Evolutionary conservation across 2,888 invertebrate genomes (phyloP), one percentile per base, ranked within the genome.

Genomic region (Tetramorium bicarinatum): DNA sequence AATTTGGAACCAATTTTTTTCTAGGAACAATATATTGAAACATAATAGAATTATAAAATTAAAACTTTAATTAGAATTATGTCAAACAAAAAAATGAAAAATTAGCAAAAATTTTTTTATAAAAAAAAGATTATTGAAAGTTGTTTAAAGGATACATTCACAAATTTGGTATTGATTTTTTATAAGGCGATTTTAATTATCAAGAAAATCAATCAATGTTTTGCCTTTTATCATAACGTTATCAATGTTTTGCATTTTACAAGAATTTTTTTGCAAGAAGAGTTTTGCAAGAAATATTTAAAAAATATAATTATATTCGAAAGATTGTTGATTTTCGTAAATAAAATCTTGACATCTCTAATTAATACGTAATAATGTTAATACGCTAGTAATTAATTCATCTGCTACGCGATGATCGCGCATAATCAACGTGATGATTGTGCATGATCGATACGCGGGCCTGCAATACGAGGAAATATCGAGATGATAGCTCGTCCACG

Each of bases 31-130:
- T 59, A 49, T 69, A n/a, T 34, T 49, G n/a, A 69, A 18, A 49
- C 18, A 3, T 29, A n/a, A 18, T 34, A 29, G 3, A 29, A 6
- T 29, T 66, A 21, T 47, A 49, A 49, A 29, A 9, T 47, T 47
- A 64, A 29, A 49, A 49, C 18, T 49, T 49, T 18, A 18, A 47
- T 47, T 47, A 49, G 2, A 25, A 29, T 4, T 9, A 38, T 15
- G 25, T 9, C 25, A 13, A 6, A 6, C 29, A 15, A 15, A 54
- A 9, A 34, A 34, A 9, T 77, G 1, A 76, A 54, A 62, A 47
- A 71, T 0, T 74, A 52, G 66, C 15, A 76, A 83, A 59, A 62
- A 41, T 25, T 61, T 59, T 15, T 52, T 49, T 7, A 34, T 34
- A 3, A n/a, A 38, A 21, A 54, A 49, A 69, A 21, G 1, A 54